phyloP scores from a whole-genome alignment of 2,888 invertebrate species.

The Tetramorium bicarinatum region DNA sequence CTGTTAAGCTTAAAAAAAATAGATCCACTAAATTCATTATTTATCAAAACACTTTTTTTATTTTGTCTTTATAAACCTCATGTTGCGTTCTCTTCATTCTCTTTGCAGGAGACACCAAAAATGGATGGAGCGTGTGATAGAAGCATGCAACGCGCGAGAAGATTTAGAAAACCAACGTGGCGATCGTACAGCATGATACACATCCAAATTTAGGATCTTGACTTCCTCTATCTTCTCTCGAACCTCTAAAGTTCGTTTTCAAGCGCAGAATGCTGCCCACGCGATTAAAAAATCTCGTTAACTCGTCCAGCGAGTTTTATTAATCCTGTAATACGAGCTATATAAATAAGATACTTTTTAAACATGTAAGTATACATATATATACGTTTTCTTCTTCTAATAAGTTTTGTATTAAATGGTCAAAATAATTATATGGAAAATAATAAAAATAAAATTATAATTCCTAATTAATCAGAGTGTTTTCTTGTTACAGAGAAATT shows the following conservation, averaged over 20 bases:
- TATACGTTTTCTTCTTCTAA: not conserved
- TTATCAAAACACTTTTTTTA: not conserved
- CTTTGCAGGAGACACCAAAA: constrained; percentile 10
- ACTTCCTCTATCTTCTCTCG: constrained; percentile 47
- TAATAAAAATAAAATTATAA: constrained; percentile 5
- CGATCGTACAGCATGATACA: constrained; percentile 66
- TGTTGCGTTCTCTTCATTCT: not conserved
- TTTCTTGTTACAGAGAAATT: not conserved
- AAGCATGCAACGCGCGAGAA: constrained; percentile 12
- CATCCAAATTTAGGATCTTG: constrained; percentile 70
- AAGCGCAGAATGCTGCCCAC: constrained; percentile 65
- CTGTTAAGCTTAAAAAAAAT: not conserved
- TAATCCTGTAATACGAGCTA: not conserved
- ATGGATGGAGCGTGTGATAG: constrained; percentile 12
- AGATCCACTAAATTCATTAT: not conserved
- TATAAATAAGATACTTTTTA: constrained; percentile 10
- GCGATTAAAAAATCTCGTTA: constrained; percentile 68
- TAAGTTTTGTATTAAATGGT: not conserved
- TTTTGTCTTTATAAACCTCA: not conserved
- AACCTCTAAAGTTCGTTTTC: constrained; percentile 55
- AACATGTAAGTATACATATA: not conserved
- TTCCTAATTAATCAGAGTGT: not conserved
- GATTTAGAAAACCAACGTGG: constrained; percentile 69
- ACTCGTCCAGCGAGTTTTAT: constrained; percentile 41
- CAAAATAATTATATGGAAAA: not conserved